phyloP scores from a whole-genome alignment of 2,888 invertebrate genomes.

The Dorcus parallelipipedus region DNA sequence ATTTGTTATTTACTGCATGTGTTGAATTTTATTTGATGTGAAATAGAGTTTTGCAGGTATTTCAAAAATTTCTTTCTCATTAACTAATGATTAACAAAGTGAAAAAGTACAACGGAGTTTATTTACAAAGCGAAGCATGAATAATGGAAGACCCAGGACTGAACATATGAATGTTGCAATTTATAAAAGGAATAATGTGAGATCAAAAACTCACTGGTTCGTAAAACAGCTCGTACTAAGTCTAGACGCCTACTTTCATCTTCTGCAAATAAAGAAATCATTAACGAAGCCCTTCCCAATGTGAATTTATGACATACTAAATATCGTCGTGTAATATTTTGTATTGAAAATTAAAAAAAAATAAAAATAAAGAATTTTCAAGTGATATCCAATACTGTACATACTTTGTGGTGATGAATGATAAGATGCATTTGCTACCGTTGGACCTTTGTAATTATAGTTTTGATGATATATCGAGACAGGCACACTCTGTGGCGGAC shows the following conservation, averaged over 20 bases:
- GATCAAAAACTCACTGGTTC: conserved; percentile 71
- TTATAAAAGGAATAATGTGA: conserved; percentile 1
- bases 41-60: too few species aligned
- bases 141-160: neutral
- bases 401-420: conserved; percentile 60
- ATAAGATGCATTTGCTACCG: conserved; percentile 55
- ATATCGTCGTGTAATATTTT: conserved; percentile 5
- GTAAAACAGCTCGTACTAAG: conserved; percentile 75
- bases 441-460: conserved; percentile 53
- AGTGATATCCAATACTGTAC: conserved; percentile 30
- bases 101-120: neutral
- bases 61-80: too few species aligned
- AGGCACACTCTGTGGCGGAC: conserved; percentile 60
- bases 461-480: conserved; percentile 52
- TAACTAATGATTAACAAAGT: too few species aligned
- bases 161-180: too few species aligned
- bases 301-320: neutral
- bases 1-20: too few species aligned
- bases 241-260: conserved; percentile 77
- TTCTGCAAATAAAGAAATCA: conserved; percentile 52
- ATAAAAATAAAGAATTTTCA: conserved; percentile 7
- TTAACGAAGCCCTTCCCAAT: conserved; percentile 10
- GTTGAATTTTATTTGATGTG: too few species aligned
- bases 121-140: conserved; percentile 7
- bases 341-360: neutral